Conservation (phyloP, 2,113 vertebrate genomes). For the Paratilapia polleni region DNA sequence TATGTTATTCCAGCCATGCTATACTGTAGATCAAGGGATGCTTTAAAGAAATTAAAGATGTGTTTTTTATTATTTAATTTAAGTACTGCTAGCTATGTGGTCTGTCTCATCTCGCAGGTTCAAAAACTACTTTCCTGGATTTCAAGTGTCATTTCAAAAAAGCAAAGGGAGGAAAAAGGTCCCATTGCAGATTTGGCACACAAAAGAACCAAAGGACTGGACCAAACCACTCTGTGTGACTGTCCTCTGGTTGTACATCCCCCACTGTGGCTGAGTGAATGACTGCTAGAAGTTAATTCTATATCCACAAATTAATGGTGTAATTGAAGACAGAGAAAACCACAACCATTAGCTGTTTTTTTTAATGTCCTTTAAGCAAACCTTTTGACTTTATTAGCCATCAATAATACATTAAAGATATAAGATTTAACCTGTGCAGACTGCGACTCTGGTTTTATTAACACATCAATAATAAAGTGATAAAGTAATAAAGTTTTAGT, state of each 20-base stretch:
- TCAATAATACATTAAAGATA: slow-evolving; percentile 51
- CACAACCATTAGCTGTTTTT: not conserved
- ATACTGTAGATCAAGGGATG: not conserved
- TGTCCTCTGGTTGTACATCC: slow-evolving; percentile 18
- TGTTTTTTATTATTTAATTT: not conserved
- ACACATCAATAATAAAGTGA: slow-evolving; percentile 52
- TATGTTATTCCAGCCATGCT: not conserved
- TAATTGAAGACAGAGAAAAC: slow-evolving; percentile 30
- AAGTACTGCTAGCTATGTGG: fast-evolving
- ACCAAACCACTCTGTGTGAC: not conserved
- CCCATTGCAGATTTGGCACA: not conserved
- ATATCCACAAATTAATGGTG: slow-evolving; percentile 11
- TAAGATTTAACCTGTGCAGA: slow-evolving; percentile 23
- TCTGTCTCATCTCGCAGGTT: not conserved
- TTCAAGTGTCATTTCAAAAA: not conserved
- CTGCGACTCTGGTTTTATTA: slow-evolving; percentile 36
- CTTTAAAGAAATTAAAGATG: not conserved
- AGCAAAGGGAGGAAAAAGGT: not conserved
- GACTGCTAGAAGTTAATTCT: not conserved
- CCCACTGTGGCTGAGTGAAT: slow-evolving; percentile 24
- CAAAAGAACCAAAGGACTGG: slow-evolving; percentile 19
- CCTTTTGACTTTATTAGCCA: slow-evolving; percentile 30
- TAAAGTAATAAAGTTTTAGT: slow-evolving; percentile 30
- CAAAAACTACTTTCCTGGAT: not conserved
- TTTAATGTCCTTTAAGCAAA: slow-evolving; percentile 34